Percentiles rank a stretch among this genome's conserved stretches.
Evolutionary conservation across 2,113 vertebrate genomes (phyloP).

Genomic region (Maccullochella peelii): DNA sequence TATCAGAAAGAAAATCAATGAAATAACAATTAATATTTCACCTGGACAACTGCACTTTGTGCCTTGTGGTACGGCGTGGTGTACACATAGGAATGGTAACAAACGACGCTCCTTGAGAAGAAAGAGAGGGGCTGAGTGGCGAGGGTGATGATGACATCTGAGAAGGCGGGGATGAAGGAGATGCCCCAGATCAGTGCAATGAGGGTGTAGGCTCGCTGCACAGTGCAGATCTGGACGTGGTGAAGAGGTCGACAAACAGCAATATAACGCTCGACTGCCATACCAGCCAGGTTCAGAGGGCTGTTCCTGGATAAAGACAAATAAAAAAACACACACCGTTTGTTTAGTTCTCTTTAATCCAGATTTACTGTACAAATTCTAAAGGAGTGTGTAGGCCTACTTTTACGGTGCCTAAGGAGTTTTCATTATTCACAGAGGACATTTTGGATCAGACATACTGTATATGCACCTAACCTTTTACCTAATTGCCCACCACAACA

Average conservation of each 20-base stretch:
- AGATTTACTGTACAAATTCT: not conserved
- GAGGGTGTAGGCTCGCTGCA: conserved; percentile 59
- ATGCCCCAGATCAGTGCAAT: conserved; percentile 62
- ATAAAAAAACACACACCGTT: not conserved
- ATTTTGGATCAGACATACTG: not conserved
- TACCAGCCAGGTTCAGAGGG: conserved; percentile 74
- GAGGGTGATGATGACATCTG: conserved; percentile 55
- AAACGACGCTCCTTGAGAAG: conserved; percentile 19
- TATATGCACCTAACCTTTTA: too few relatives aligned
- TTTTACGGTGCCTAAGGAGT: too few relatives aligned
- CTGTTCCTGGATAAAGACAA: conserved; percentile 63
- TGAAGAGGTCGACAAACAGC: conserved; percentile 73
- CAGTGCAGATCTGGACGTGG: conserved; percentile 69
- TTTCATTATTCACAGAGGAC: too few relatives aligned
- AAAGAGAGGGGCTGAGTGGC: conserved; percentile 14
- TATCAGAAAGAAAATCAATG: not conserved
- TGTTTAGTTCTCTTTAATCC: not conserved
- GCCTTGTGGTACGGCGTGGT: conserved; percentile 41
- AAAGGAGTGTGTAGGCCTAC: too few relatives aligned
- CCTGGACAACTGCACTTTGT: conserved; percentile 20
- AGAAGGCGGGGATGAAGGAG: conserved; percentile 44
- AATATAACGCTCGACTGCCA: conserved; percentile 78
- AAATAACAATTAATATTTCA: not conserved
- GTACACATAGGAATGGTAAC: conserved; percentile 24
- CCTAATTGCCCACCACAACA: too few relatives aligned